Percentiles rank a stretch among this genome's conserved stretches.
phyloP scores from a whole-genome alignment of 1,140 invertebrate species.

The Drosophila athabasca region DNA sequence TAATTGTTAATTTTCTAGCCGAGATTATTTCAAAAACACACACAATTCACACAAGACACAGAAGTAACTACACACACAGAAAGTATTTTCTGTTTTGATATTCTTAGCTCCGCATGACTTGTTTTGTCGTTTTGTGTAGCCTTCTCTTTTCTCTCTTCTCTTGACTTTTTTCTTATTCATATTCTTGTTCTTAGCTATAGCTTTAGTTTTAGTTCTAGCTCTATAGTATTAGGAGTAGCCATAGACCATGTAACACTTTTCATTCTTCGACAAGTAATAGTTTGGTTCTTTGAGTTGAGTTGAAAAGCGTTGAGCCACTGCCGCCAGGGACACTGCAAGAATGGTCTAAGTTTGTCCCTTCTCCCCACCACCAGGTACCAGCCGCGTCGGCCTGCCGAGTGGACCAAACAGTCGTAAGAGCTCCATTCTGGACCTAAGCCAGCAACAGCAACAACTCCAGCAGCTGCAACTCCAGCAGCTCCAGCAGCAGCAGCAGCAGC shows the following conservation, averaged over 20 bases:
- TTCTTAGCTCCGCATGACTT: conserved; percentile 28
- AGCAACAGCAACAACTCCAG: conserved; percentile 66
- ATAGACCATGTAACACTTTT: conserved; percentile 43
- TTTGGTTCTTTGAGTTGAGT: conserved; percentile 65
- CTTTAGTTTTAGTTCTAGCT: not conserved
- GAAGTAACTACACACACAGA: no score
- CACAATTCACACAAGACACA: no score
- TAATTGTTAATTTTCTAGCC: no score
- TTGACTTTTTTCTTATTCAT: no score
- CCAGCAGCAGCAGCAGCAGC: conserved; percentile 54
- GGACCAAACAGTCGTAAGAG: conserved; percentile 77
- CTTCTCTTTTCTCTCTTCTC: conserved; percentile 16
- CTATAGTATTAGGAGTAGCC: conserved; percentile 23
- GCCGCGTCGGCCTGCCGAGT: conserved; percentile 75
- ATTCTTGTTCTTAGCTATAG: no score
- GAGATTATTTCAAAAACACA: no score
- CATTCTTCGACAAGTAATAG: conserved; percentile 31
- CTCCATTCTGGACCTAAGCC: conserved; percentile 70
- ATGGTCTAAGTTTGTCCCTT: not conserved
- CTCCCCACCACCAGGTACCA: conserved; percentile 51
- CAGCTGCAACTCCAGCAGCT: conserved; percentile 55
- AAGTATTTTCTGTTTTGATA: not conserved
- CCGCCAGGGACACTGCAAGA: not conserved
- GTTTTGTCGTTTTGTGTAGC: conserved; percentile 26
- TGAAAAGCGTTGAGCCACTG: conserved; percentile 18